phyloP scores from a whole-genome alignment of 2,113 vertebrate genomes.

The Excalfactoria chinensis region DNA sequence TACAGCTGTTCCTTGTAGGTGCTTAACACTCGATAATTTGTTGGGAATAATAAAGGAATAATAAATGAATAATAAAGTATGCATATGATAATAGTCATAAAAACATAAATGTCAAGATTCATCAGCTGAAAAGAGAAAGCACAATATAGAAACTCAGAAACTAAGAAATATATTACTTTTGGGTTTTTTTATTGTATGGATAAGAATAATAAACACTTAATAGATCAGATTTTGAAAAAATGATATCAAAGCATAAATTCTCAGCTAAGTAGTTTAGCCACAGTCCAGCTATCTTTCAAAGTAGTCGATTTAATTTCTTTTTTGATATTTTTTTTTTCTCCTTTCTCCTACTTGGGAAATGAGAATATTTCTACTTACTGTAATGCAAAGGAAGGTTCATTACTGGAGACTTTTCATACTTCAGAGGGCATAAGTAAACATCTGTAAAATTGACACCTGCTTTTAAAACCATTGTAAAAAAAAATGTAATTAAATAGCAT shows the following conservation, averaged over 20 bases:
- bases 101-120: neutral
- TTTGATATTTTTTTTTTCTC: rapidly evolving
- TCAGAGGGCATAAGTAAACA: neutral
- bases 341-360: neutral
- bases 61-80: neutral
- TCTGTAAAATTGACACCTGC: neutral
- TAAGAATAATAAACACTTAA: neutral
- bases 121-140: neutral
- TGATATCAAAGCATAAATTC: neutral
- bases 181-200: neutral
- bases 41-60: neutral
- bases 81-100: neutral
- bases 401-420: rapidly evolving
- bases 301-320: neutral
- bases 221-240: neutral
- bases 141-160: rapidly evolving
- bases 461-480: neutral
- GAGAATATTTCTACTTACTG: neutral
- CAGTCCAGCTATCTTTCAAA: neutral
- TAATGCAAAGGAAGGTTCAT: neutral
- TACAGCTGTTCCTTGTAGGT: neutral
- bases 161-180: neutral
- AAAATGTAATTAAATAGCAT: neutral
- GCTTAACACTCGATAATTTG: neutral
- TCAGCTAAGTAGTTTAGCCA: neutral